Percentiles rank a stretch among this genome's conserved stretches.
phyloP scores from a whole-genome alignment of 2,113 vertebrate species.

The Chionomys nivalis region DNA sequence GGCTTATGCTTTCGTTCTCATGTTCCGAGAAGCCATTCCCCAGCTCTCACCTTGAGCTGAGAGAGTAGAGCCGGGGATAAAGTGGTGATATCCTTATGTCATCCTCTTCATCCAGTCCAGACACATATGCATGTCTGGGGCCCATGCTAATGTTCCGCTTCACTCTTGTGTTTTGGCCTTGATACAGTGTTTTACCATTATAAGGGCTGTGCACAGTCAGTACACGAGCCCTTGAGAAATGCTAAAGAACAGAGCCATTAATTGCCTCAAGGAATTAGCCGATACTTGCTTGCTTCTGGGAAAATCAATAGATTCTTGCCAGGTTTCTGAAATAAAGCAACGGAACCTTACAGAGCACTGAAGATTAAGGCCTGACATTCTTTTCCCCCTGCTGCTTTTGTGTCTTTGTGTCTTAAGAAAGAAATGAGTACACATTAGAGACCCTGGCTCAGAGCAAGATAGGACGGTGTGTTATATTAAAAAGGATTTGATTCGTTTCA shows the following conservation, averaged over 20 bases:
- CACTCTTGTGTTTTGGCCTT: background rate
- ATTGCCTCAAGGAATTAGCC: slow-evolving; percentile 59
- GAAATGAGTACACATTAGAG: slow-evolving; percentile 39
- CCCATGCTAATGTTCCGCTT: background rate
- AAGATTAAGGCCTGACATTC: background rate
- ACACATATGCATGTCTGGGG: background rate
- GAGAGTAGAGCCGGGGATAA: background rate
- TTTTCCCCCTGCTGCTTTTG: background rate
- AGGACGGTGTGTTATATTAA: background rate
- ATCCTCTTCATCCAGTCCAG: background rate
- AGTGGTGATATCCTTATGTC: background rate
- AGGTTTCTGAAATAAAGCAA: slow-evolving; percentile 47
- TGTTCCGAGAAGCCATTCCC: background rate
- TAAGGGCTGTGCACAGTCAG: background rate
- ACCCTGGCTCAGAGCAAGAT: background rate
- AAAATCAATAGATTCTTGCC: slow-evolving; percentile 63
- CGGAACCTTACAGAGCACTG: background rate
- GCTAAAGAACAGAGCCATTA: slow-evolving; percentile 53
- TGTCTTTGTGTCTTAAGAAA: background rate
- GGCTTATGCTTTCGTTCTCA: background rate
- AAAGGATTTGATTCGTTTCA: slow-evolving; percentile 64
- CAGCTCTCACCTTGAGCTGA: background rate
- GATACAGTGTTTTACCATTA: background rate
- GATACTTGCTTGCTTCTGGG: slow-evolving; percentile 52
- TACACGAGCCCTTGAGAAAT: slow-evolving; percentile 40